Evolutionary conservation across 2,113 vertebrate genomes (phyloP).

Genomic region (Proteles cristata): DNA sequence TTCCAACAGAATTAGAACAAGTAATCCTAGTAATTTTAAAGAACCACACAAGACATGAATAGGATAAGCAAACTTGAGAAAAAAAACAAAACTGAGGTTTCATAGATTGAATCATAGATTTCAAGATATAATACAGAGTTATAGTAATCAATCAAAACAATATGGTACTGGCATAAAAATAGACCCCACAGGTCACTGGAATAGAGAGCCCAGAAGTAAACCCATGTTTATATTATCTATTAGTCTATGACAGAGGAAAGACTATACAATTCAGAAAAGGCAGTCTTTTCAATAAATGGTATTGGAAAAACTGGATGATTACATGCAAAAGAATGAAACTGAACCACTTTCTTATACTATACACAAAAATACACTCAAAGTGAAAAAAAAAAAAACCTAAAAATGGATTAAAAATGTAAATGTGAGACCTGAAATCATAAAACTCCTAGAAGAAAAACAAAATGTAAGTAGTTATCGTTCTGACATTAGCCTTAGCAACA

Average conservation of each 20-base stretch:
- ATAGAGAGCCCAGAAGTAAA: background rate
- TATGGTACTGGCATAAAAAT: background rate
- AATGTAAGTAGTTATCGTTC: background rate
- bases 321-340: background rate
- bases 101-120: background rate
- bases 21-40: background rate
- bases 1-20: background rate
- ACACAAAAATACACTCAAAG: background rate
- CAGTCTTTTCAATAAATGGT: background rate
- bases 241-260: background rate
- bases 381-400: background rate
- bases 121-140: background rate
- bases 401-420: background rate
- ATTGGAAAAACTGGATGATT: background rate
- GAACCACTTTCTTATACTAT: background rate
- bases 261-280: background rate
- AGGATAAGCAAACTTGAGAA: background rate
- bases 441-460: background rate
- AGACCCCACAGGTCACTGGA: background rate
- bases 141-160: background rate
- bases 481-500: too few relatives aligned
- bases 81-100: background rate
- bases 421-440: background rate
- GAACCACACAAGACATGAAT: background rate
- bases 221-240: background rate